Evolutionary conservation across 2,797 vertebrate species (phyloP), one percentile per base, ranked within the genome.

Genomic region (Glyptemys insculpta): DNA sequence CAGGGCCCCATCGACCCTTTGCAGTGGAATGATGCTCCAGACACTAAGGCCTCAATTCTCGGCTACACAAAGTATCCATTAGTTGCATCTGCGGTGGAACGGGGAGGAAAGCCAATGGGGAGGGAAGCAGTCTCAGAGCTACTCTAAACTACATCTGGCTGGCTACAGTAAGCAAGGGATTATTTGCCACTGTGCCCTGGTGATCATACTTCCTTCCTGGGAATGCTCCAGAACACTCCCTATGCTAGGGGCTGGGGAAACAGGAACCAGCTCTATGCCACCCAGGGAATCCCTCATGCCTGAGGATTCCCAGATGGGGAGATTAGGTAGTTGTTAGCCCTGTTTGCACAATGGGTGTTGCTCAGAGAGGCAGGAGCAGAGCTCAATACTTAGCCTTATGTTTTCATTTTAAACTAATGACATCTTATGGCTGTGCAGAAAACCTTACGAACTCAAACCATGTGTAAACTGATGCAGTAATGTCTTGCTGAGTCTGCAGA

Each of bases 81-180:
- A 27, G 10, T 44, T 74, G 23, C 41, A 76, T 12, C 72, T 44
- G 72, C 10, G 4, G 23, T 44, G 41, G 41, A 44, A 44, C 29
- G 12, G 72, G 72, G 12, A 76, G 41, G 72, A 53, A 89, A 91
- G 85, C 81, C 53, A 97, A 97, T 97, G 96, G 21, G 21, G 21
- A 52, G 53, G 53, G 19, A 54, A 62, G 59, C 12, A 34, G 31
- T n/a, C 34, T n/a, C 34, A 68, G 62, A n/a, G 62, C 34, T 68
- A 19, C 34, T 18, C 62, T 68, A 19, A n/a, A 37, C 34, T n/a
- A 68, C 34, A n/a, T 18, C 62, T 68, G 62, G 62, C 62, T 68
- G 62, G 34, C 18, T 68, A 68, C 18, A 68, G 34, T 18, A 68
- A 37, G 34, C 18, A 68, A 68, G 34, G 18, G 34, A 37, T 31